Conservation (phyloP, 2,797 vertebrate species). For the Pantherophis alleghaniensis region DNA sequence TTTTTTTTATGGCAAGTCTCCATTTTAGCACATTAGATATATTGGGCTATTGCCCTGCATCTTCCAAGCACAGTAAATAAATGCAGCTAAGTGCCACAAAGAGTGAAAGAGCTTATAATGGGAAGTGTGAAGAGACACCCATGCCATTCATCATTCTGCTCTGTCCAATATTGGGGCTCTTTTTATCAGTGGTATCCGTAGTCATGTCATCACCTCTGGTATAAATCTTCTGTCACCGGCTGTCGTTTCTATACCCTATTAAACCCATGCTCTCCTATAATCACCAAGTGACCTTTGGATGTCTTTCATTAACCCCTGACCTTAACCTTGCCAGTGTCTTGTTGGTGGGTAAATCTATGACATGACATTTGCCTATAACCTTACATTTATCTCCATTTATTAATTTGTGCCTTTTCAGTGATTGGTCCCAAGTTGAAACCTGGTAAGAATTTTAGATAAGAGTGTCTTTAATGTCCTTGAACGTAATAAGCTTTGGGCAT, state of each 20-base stretch:
- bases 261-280: constrained; percentile 85
- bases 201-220: constrained; percentile 83
- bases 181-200: constrained; percentile 93
- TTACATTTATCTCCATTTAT: constrained; percentile 79
- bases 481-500: constrained; percentile 66
- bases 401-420: constrained; percentile 65
- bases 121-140: constrained; percentile 88
- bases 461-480: constrained; percentile 61
- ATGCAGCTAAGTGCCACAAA: constrained; percentile 79
- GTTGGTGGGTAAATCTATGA: constrained; percentile 82
- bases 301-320: constrained; percentile 97
- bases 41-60: constrained; percentile 68
- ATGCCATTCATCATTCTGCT: constrained; percentile 91
- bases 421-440: constrained; percentile 67
- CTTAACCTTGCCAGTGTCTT: constrained; percentile 78
- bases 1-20: constrained; percentile 76
- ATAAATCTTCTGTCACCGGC: constrained; percentile 93
- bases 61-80: constrained; percentile 76
- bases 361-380: constrained; percentile 79
- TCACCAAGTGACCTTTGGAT: constrained; percentile 86
- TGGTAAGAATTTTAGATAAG: constrained; percentile 63
- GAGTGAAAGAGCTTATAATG: constrained; percentile 81
- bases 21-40: constrained; percentile 74
- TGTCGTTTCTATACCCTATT: constrained; percentile 84
- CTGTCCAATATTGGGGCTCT: constrained; percentile 84